phyloP scores from a whole-genome alignment of 2,113 vertebrate genomes.

The Eurypyga helias region DNA sequence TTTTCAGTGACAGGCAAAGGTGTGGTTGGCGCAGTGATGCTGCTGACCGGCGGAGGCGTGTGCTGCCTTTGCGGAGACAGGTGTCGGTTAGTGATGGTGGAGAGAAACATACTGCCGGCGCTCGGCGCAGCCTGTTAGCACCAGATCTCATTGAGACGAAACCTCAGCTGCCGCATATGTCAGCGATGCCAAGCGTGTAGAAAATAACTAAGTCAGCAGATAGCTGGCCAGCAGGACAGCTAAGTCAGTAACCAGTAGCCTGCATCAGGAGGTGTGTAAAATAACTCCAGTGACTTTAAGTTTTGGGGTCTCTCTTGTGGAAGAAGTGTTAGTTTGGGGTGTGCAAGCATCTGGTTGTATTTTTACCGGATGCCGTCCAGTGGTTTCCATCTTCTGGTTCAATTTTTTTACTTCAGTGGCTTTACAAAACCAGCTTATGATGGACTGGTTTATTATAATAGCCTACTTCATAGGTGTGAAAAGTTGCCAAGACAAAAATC shows the following conservation, averaged over 20 bases:
- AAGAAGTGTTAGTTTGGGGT: neutral
- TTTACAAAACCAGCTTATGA: neutral
- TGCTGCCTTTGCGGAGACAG: neutral
- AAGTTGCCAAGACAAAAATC: neutral
- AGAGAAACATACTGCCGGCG: neutral
- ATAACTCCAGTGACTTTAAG: neutral
- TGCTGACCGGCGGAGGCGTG: neutral
- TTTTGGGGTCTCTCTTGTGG: neutral
- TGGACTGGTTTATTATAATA: neutral
- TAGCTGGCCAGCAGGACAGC: neutral
- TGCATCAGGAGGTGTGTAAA: neutral
- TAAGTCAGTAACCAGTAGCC: neutral
- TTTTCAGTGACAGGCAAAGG: neutral
- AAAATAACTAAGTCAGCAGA: neutral
- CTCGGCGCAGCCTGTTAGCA: neutral
- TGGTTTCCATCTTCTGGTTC: neutral
- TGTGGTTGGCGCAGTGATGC: neutral
- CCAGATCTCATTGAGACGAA: neutral
- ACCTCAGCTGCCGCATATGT: neutral
- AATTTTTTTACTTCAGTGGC: neutral
- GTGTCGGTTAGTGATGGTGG: neutral
- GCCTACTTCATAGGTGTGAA: accelerated
- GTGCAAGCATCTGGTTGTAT: neutral
- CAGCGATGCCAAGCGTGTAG: neutral
- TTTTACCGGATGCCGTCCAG: neutral